Evolutionary conservation across 2,113 vertebrate genomes (phyloP).

Genomic region (Pangasianodon gigas): DNA sequence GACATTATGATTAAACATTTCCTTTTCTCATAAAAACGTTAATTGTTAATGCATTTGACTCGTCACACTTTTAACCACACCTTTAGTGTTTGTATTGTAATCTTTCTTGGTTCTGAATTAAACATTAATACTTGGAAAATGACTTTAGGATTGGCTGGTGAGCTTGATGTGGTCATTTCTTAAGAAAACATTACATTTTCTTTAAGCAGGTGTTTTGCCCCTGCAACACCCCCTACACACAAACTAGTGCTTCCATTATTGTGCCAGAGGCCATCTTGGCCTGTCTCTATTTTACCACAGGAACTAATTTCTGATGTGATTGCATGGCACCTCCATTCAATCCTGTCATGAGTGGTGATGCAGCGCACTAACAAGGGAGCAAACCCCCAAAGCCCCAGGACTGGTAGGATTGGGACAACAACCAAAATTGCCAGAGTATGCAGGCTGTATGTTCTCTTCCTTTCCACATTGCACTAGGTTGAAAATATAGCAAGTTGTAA

Average conservation of each 20-base stretch:
- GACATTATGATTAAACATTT: neutral
- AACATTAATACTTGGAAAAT: neutral
- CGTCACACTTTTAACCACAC: neutral
- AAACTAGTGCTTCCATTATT: constrained; percentile 16
- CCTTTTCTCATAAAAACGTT: neutral
- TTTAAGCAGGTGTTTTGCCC: neutral
- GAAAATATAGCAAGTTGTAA: neutral
- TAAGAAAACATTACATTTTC: neutral
- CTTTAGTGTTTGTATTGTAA: neutral
- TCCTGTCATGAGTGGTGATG: constrained; percentile 27
- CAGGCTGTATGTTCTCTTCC: neutral
- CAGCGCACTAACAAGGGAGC: neutral
- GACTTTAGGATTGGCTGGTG: neutral
- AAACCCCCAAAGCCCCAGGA: neutral
- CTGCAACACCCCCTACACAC: neutral
- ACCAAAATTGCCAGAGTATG: neutral
- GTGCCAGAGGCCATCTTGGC: neutral
- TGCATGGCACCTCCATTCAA: constrained; percentile 28
- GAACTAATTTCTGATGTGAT: constrained; percentile 56
- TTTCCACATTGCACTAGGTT: neutral
- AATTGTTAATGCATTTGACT: neutral
- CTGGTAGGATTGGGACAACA: constrained; percentile 1
- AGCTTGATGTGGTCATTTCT: neutral
- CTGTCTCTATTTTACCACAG: constrained; percentile 44
- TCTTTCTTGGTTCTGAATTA: neutral